phyloP scores from a whole-genome alignment of 2,797 vertebrate genomes.

The Syndactyla subalaris region DNA sequence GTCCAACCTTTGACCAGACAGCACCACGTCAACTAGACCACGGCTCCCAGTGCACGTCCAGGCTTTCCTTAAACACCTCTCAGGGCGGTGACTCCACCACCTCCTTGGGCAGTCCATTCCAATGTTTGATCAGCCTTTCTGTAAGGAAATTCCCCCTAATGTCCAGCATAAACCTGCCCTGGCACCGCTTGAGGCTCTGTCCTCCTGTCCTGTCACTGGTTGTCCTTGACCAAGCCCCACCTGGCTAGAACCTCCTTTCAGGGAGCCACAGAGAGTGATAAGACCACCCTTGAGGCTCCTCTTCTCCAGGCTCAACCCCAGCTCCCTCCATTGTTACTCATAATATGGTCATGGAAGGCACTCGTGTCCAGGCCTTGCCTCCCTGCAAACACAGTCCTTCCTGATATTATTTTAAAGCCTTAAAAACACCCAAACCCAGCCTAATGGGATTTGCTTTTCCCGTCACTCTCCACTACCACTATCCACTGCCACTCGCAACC shows the following conservation, averaged over 20 bases:
- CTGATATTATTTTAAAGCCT: neutral
- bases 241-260: neutral
- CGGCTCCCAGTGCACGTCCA: neutral
- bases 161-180: neutral
- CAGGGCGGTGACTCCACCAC: neutral
- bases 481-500: neutral
- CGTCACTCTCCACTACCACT: rapidly evolving
- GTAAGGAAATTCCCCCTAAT: neutral
- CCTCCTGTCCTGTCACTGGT: neutral
- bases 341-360: rapidly evolving
- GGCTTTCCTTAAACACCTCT: neutral
- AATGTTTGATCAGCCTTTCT: neutral
- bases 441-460: neutral
- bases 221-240: neutral
- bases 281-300: neutral
- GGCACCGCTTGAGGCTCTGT: neutral
- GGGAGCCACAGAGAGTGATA: neutral
- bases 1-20: neutral
- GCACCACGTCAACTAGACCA: neutral
- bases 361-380: neutral
- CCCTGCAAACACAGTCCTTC: neutral
- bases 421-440: neutral
- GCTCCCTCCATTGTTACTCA: neutral
- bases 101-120: neutral
- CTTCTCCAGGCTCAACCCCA: neutral